Evolutionary conservation across 2,797 vertebrate species (phyloP).

Genomic region (Lutjanus campechanus): DNA sequence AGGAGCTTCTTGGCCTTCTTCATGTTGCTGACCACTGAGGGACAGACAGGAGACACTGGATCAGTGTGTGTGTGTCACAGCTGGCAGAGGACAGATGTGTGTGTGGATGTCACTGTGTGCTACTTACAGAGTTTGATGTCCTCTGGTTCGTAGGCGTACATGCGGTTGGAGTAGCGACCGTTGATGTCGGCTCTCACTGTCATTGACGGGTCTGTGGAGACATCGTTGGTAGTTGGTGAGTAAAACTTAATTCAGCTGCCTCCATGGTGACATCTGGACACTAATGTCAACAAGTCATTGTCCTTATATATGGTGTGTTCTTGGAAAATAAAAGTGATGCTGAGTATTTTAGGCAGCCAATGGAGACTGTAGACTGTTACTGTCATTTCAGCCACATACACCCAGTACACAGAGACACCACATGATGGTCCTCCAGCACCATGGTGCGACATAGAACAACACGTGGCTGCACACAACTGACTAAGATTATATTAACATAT

Average conservation of each 20-base stretch:
- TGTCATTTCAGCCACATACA: no score
- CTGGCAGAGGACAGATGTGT: not conserved
- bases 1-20: constrained; percentile 91
- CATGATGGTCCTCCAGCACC: no score
- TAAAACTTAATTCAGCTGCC: not conserved
- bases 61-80: not conserved
- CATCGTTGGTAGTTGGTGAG: not conserved
- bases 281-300: no score
- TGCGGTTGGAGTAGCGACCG: constrained; percentile 93
- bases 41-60: not conserved
- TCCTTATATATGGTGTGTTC: not conserved
- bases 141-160: constrained; percentile 93
- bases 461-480: no score
- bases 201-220: constrained; percentile 92
- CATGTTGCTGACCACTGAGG: constrained; percentile 89
- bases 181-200: constrained; percentile 96
- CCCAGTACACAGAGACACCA: no score
- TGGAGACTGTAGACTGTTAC: no score
- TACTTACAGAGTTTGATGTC: constrained; percentile 92
- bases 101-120: not conserved
- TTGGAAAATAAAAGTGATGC: not conserved
- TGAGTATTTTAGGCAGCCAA: not conserved
- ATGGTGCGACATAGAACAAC: no score
- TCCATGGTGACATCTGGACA: not conserved
- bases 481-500: no score